Percentiles rank a stretch among this genome's conserved stretches.
Evolutionary conservation across 2,797 vertebrate genomes (phyloP).

Genomic region (Propithecus perrieri): DNA sequence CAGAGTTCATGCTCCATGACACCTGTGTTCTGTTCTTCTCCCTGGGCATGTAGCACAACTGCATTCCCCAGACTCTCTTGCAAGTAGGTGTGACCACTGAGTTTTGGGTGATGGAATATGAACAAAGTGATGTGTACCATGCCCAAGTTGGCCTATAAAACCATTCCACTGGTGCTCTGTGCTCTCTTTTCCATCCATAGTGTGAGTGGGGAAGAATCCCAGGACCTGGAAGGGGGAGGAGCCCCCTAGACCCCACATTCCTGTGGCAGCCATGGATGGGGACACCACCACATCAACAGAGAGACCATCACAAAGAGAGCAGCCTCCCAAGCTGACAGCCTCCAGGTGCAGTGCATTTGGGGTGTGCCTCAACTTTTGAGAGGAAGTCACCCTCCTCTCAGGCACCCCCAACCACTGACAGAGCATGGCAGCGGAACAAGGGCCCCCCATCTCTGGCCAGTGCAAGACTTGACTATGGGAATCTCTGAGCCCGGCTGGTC

Average conservation of each 20-base stretch:
- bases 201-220: neutral
- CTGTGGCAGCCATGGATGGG: neutral
- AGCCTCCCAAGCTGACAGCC: neutral
- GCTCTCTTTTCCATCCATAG: neutral
- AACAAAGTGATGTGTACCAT: neutral
- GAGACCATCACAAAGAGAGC: neutral
- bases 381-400: neutral
- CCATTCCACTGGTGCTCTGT: fast-evolving
- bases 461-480: neutral
- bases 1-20: neutral
- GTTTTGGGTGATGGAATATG: neutral
- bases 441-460: neutral
- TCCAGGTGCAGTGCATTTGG: neutral
- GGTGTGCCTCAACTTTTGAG: neutral
- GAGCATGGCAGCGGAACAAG: too few species aligned
- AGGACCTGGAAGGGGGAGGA: neutral
- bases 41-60: neutral
- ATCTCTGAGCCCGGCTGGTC: neutral
- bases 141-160: neutral
- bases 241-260: neutral
- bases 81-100: neutral
- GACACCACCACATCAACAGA: fast-evolving
- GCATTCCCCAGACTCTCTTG: neutral
- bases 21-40: neutral
- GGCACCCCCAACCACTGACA: neutral